phyloP scores from a whole-genome alignment of 2,888 invertebrate genomes.

The Ptychoptera contaminata region DNA sequence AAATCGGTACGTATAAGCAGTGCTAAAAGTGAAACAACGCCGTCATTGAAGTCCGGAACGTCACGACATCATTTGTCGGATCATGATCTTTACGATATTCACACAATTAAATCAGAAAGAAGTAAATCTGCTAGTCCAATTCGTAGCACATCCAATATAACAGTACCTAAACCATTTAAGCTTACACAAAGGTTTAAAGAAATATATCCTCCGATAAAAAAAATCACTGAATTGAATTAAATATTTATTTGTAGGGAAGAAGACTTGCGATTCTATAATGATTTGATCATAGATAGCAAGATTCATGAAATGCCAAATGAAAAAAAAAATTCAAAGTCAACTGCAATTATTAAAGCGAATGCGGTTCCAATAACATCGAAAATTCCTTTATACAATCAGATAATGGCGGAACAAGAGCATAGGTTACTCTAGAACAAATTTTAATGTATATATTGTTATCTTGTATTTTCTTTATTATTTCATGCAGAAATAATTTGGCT shows the following conservation, averaged over 20 bases:
- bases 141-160: constrained; percentile 32
- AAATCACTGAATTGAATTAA: no score
- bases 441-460: background rate
- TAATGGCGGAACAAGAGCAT: constrained; percentile 54
- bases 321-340: constrained; percentile 33
- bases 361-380: constrained; percentile 54
- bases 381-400: constrained; percentile 54
- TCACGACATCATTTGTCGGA: background rate
- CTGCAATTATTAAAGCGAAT: constrained; percentile 35
- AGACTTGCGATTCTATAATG: constrained; percentile 41
- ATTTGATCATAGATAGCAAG: constrained; percentile 21
- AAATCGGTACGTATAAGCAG: background rate
- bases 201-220: background rate
- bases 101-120: constrained; percentile 10
- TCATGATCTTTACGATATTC: background rate
- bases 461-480: background rate
- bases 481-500: constrained; percentile 36
- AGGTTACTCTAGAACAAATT: constrained; percentile 30
- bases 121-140: constrained; percentile 44
- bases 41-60: background rate
- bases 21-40: background rate
- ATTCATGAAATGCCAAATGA: constrained; percentile 24
- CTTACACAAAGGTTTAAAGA: constrained; percentile 49
- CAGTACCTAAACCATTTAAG: constrained; percentile 51
- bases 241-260: constrained; percentile 38